Percentiles rank a stretch among this genome's conserved stretches.
Evolutionary conservation across 2,797 vertebrate genomes (phyloP).

Genomic region (Helarctos malayanus): DNA sequence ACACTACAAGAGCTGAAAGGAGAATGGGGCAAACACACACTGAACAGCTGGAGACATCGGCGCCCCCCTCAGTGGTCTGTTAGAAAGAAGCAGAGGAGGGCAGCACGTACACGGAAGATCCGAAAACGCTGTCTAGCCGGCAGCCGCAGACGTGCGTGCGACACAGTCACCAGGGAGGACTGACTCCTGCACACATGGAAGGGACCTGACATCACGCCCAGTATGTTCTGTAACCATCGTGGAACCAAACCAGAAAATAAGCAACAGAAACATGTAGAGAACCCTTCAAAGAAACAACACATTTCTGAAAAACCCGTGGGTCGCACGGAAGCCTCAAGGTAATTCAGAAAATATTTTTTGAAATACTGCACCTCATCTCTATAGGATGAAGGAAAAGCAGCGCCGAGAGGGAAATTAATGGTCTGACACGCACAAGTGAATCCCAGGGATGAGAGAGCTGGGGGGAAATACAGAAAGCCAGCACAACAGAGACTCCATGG

Average conservation of each 20-base stretch:
- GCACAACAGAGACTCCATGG: neutral
- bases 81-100: neutral
- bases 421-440: neutral
- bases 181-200: too few species aligned
- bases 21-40: neutral
- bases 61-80: neutral
- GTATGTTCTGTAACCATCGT: neutral
- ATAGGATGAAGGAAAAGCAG: neutral
- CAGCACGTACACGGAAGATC: neutral
- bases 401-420: neutral
- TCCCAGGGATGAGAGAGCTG: neutral
- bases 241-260: neutral
- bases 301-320: neutral
- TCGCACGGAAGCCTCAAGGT: neutral
- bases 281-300: neutral
- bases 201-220: neutral
- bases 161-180: neutral
- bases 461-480: neutral
- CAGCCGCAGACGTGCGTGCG: too few species aligned
- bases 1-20: neutral
- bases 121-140: neutral
- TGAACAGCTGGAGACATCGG: neutral
- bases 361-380: neutral
- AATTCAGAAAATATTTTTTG: neutral
- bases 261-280: neutral